Evolutionary conservation across 1,140 invertebrate genomes (phyloP), one percentile per base, ranked within the genome.

Genomic region (Akabosia matsudoensis): DNA sequence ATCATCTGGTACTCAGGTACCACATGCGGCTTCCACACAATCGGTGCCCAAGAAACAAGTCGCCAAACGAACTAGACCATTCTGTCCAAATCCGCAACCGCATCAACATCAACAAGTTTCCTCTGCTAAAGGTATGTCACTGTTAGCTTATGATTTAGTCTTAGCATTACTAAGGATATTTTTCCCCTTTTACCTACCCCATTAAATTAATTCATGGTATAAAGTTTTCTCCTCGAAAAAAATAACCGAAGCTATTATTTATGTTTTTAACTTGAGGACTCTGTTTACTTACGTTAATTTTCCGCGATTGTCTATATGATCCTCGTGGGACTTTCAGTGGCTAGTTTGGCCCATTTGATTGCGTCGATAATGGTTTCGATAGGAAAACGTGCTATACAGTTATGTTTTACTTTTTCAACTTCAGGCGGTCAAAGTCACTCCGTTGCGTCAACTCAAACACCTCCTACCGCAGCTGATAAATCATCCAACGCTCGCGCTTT

Each of bases 401-500:
- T 45, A 18, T 56, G 54, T 56, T 56, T 10, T 70, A 70, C 16
- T 70, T 34, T 14, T 70, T 33, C 16, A 54, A 37, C 4, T 28
- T 34, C 37, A 14, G 33, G n/a, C 70, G 75, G 33, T 26, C 77
- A 79, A 28, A 79, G 74, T 54, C 78, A 81, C 26, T 77, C 78
- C 10, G 78, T 79, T 0, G 80, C 78, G 10, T 79, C 80, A 16
- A 81, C 80, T 2, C 80, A 81, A 73, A 81, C 80, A 1, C 70
- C 76, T 1, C 51, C 73, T 10, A 74, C 76, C 14, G 77, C 64
- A 3, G 10, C 13, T 3, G 67, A 70, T 30, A 45, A 72, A 13
- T 30, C 24, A 2, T 67, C 61, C 13, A 73, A 52, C 22, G 56
- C 45, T 37, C 79, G 82, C n/a, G 74, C 81, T 18, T 79, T 88